Percentiles rank a stretch among this genome's conserved stretches.
phyloP scores from a whole-genome alignment of 2,797 vertebrate species.

The Poeciliopsis infans region DNA sequence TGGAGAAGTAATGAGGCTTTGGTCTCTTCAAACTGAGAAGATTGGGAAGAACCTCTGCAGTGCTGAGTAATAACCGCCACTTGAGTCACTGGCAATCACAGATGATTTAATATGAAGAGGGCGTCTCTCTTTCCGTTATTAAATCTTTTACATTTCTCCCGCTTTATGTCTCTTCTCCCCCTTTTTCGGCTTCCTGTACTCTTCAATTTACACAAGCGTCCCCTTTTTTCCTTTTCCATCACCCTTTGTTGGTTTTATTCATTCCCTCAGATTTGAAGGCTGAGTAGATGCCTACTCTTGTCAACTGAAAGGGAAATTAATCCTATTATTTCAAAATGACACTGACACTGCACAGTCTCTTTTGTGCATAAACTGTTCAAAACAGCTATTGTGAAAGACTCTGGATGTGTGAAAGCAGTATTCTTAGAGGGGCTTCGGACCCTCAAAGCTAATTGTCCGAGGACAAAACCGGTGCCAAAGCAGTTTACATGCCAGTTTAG shows the following conservation, averaged over 20 bases:
- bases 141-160: constrained; percentile 48
- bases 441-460: constrained; percentile 41
- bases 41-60: constrained; percentile 60
- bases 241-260: constrained; percentile 24
- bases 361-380: constrained; percentile 46
- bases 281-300: constrained; percentile 47
- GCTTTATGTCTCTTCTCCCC: constrained; percentile 44
- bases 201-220: constrained; percentile 33
- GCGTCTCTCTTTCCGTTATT: constrained; percentile 42
- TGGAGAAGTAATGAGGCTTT: constrained; percentile 55
- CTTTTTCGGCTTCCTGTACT: constrained; percentile 38
- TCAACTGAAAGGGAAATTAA: constrained; percentile 66
- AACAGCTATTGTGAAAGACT: constrained; percentile 42
- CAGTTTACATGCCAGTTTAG: constrained; percentile 18
- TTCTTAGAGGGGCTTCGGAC: constrained; percentile 35
- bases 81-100: constrained; percentile 63
- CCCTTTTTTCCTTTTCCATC: constrained; percentile 27
- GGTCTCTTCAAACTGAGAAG: constrained; percentile 52
- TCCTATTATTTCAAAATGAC: constrained; percentile 61
- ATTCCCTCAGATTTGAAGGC: constrained; percentile 39
- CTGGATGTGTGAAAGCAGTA: constrained; percentile 29
- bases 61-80: constrained; percentile 57
- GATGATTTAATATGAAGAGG: constrained; percentile 75
- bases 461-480: constrained; percentile 33
- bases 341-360: constrained; percentile 28